These are phyloP conservation scores for Syrphus vitripennis DNA, from an alignment of 2,888 invertebrate species.

Conservation along the genomic window DNA sequence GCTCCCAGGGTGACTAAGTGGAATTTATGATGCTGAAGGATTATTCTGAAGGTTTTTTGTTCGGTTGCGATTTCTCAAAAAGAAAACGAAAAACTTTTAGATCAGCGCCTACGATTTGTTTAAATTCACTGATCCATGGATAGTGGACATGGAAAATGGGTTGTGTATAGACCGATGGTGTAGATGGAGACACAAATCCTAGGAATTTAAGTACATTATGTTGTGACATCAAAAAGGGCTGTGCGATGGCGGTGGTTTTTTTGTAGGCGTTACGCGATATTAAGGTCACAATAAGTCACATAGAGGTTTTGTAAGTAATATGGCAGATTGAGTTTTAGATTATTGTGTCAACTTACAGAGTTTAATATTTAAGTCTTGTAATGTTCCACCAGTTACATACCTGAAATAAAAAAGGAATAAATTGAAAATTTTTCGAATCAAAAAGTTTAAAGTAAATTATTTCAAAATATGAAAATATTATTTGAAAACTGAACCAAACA, in stretches of 20 bases:
- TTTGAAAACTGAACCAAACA: too few species aligned
- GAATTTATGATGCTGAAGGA: constrained; percentile 50
- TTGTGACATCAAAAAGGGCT: constrained; percentile 20
- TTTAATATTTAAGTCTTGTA: neutral
- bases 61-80: constrained; percentile 16
- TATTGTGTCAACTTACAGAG: neutral
- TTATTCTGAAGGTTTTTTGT: constrained; percentile 40
- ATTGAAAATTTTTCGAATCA: neutral
- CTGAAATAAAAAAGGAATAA: constrained; percentile 1
- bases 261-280: neutral
- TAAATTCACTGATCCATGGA: neutral
- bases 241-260: neutral
- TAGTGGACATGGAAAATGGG: constrained; percentile 20
- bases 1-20: constrained; percentile 38
- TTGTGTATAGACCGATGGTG: neutral
- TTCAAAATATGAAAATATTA: too few species aligned
- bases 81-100: constrained; percentile 5
- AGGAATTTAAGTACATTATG: constrained; percentile 12
- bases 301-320: constrained; percentile 3
- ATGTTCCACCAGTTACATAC: neutral
- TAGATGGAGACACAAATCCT: constrained; percentile 36
- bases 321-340: neutral
- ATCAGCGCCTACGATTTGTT: constrained; percentile 29
- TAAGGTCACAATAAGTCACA: constrained; percentile 10
- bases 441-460: too few species aligned